Percentiles rank a stretch among this genome's conserved stretches.
Conservation (phyloP, 2,797 vertebrate species). For the Epinephelus coioides region DNA sequence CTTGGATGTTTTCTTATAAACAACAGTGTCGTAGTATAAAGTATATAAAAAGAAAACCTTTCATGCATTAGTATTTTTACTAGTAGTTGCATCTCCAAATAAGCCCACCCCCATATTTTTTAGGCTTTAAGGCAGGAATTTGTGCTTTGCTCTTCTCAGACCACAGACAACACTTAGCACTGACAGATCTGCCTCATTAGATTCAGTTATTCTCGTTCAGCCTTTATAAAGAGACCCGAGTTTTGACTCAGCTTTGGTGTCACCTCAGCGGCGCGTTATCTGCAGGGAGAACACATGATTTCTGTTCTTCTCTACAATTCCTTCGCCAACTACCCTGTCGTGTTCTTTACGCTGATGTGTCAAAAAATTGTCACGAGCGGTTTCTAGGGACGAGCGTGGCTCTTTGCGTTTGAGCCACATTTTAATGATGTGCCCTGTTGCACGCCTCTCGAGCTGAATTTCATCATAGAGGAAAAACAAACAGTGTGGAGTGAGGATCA, state of each 20-base stretch:
- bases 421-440: constrained; percentile 82
- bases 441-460: constrained; percentile 78
- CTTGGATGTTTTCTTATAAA: constrained; percentile 37
- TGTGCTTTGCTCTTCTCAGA: constrained; percentile 21
- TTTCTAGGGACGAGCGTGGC: constrained; percentile 67
- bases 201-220: constrained; percentile 57
- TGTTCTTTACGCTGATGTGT: constrained; percentile 52
- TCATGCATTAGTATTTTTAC: constrained; percentile 31
- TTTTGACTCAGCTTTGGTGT: constrained; percentile 49
- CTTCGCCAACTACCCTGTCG: constrained; percentile 38
- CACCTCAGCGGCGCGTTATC: constrained; percentile 37
- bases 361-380: constrained; percentile 54
- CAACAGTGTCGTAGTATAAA: constrained; percentile 13
- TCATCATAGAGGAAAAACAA: constrained; percentile 83
- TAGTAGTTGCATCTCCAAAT: constrained; percentile 13
- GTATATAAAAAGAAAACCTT: constrained; percentile 14
- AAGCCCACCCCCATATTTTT: constrained; percentile 9
- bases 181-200: constrained; percentile 60
- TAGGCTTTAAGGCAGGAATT: constrained; percentile 27
- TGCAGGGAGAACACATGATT: constrained; percentile 35
- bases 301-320: constrained; percentile 38
- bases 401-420: constrained; percentile 64
- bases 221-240: constrained; percentile 16
- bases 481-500: constrained; percentile 79
- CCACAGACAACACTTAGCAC: constrained; percentile 34